Base-by-base conservation (phyloP, 1,140 invertebrate species). In the Listronotus oregonensis region DNA sequence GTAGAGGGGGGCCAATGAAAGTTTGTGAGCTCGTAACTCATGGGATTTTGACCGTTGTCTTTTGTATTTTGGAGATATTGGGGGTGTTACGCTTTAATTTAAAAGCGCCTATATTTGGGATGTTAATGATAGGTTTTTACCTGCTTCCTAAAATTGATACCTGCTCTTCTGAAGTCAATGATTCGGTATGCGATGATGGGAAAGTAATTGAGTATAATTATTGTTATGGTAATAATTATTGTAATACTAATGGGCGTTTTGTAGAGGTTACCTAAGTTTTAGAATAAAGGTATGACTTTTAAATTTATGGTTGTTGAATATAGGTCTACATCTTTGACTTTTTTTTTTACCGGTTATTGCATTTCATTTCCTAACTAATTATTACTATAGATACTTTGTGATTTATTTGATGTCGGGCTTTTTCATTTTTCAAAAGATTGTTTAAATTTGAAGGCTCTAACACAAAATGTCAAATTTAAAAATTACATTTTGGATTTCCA, bases 21-120 rank as follows among this genome's bases (percentile, higher is more conserved):
- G 59, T 8, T 27, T 61, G n/a, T 52, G 59, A 61, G 59, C 47
- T 61, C 59, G 59, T 61, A 61, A 61, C 59, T 61, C 59, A 61
- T 52, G n/a, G 43, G 44, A 59, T 59, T 59, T 59, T 59, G 57
- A 47, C 46, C 57, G 57, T 15, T 17, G 52, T 55, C 52, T 15
- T 59, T 32, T 47, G 47, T 61, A 43, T 51, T 51, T 61, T 14
- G 15, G 39, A 61, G 59, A 52, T 51, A 61, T 47, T 12, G 14
- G 34, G 39, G 59, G 47, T 61, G 49, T 61, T 61, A 61, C 49
- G 59, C 46, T 61, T 61, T 52, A 51, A 51, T 51, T 51, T 61
- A 14, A 32, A 52, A 47, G 49, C 31, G n/a, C 27, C 21, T 37
- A 4, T 12, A 12, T 37, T 37, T 37, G 7, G 34, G 34, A 37